Conservation (phyloP, 37 sponge, comb jelly and placozoan genomes). For the Cladorhizidae sp. region DNA sequence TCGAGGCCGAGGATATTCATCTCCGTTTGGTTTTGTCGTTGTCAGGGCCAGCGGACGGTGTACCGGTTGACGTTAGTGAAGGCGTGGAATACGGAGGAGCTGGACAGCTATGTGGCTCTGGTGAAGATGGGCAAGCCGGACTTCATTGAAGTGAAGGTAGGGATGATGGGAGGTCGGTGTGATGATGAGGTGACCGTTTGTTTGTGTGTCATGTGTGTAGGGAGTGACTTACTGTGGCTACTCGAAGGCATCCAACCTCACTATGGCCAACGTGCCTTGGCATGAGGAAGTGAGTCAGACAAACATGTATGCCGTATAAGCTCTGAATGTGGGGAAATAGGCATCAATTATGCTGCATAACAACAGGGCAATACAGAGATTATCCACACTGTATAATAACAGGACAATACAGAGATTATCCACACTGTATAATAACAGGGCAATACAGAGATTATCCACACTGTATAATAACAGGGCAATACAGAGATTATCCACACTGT, state of each 20-base stretch:
- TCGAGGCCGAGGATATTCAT: neutral
- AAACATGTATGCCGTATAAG: too few relatives aligned
- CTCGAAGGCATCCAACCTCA: conserved; percentile 87
- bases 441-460: conserved; percentile 82
- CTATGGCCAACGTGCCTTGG: conserved; percentile 96
- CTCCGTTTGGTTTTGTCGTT: neutral
- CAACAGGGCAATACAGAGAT: too few relatives aligned
- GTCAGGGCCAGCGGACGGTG: conserved; percentile 92
- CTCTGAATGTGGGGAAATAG: too few relatives aligned
- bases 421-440: too few relatives aligned
- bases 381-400: neutral
- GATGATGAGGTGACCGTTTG: neutral
- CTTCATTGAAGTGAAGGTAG: conserved; percentile 95
- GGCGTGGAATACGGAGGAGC: conserved; percentile 94
- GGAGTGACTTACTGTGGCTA: conserved; percentile 96
- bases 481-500: too few relatives aligned
- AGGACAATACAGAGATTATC: too few relatives aligned
- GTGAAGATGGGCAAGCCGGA: conserved; percentile 86
- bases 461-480: too few relatives aligned
- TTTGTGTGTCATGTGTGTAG: conserved; percentile 22
- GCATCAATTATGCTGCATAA: too few relatives aligned
- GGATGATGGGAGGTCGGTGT: neutral
- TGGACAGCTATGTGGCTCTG: conserved; percentile 81
- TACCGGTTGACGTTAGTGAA: conserved; percentile 95
- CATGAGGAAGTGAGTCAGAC: conserved; percentile 88